Evolutionary conservation across 2,888 invertebrate genomes (phyloP).

Genomic region (Perdita meconis): DNA sequence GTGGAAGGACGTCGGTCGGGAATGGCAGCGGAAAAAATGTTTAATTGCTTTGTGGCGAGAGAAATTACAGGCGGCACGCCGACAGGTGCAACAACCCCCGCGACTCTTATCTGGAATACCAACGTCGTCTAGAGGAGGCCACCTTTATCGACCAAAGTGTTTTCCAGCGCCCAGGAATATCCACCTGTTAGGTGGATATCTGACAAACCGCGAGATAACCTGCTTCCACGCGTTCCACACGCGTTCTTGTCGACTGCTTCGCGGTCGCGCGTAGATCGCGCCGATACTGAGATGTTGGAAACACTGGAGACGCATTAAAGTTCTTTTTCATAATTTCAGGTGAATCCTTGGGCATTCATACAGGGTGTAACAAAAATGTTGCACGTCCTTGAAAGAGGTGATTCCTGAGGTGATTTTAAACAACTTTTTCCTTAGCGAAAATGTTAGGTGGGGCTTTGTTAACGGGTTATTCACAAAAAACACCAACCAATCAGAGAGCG

Average conservation of each 20-base stretch:
- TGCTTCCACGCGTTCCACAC: slow-evolving; percentile 25
- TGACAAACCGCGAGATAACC: slow-evolving; percentile 54
- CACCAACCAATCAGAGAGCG: no score
- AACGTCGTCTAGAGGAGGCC: slow-evolving; percentile 12
- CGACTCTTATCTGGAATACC: slow-evolving; percentile 49
- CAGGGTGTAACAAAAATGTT: no score
- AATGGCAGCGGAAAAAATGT: slow-evolving; percentile 51
- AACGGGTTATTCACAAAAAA: no score
- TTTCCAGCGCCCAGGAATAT: slow-evolving; percentile 45
- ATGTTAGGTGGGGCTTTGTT: no score
- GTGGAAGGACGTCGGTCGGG: slow-evolving; percentile 31
- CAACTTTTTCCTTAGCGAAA: no score
- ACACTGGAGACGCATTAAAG: slow-evolving; percentile 38
- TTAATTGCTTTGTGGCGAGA: slow-evolving; percentile 61
- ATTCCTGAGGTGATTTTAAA: no score
- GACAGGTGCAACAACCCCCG: slow-evolving; percentile 53
- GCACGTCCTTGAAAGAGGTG: no score
- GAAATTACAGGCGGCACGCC: slow-evolving; percentile 55
- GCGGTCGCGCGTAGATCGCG: slow-evolving; percentile 37
- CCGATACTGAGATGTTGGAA: slow-evolving; percentile 23
- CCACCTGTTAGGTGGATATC: slow-evolving; percentile 60
- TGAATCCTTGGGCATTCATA: neutral
- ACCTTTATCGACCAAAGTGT: slow-evolving; percentile 45
- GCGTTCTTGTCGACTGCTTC: slow-evolving; percentile 38
- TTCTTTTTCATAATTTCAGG: slow-evolving; percentile 18